Percentiles rank a stretch among this genome's conserved stretches.
Evolutionary conservation across 2,797 vertebrate genomes (phyloP).

Genomic region (Eremophila alpestris): DNA sequence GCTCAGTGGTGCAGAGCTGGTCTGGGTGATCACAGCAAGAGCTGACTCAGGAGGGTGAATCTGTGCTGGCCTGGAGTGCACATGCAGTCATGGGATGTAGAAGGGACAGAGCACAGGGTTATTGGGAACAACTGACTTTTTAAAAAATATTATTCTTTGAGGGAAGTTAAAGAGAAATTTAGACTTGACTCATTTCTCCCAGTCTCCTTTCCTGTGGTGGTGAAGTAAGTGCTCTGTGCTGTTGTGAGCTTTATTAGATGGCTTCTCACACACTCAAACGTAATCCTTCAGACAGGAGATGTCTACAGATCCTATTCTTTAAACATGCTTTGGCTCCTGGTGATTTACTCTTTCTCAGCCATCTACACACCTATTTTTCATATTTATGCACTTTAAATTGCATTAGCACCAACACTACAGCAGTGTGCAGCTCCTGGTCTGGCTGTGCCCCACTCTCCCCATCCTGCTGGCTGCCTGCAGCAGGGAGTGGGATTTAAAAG

Average conservation of each 20-base stretch:
- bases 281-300: neutral
- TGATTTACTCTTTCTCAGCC: neutral
- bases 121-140: neutral
- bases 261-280: neutral
- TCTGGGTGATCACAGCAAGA: neutral
- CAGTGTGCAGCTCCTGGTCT: neutral
- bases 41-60: neutral
- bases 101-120: neutral
- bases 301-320: neutral
- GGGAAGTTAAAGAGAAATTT: neutral
- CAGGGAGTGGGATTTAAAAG: neutral
- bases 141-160: neutral
- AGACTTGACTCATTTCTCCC: neutral
- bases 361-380: neutral
- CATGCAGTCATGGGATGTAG: neutral
- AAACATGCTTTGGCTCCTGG: neutral
- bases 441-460: fast-evolving
- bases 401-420: neutral
- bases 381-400: neutral
- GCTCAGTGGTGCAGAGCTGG: neutral
- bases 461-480: neutral
- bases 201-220: neutral
- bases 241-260: neutral
- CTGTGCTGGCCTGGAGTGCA: neutral
- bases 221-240: neutral